These are phyloP conservation scores for Notothenia coriiceps DNA, from an alignment of 2,113 vertebrate genomes.

Conservation along the genomic window DNA sequence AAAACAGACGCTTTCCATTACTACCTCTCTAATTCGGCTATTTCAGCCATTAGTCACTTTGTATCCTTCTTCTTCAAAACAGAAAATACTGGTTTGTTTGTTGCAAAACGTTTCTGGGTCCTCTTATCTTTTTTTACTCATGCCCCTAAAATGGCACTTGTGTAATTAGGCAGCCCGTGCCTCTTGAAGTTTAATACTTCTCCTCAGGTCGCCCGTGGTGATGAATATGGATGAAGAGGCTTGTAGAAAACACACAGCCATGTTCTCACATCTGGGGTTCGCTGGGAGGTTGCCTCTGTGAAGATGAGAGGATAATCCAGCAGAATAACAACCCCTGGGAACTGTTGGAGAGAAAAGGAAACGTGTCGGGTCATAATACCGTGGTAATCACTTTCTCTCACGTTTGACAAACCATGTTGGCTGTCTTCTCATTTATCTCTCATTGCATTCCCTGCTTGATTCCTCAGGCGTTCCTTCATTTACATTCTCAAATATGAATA, in stretches of 20 bases:
- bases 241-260: slow-evolving; percentile 14
- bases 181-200: slow-evolving; percentile 30
- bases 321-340: slow-evolving; percentile 26
- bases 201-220: slow-evolving; percentile 17
- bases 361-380: background rate
- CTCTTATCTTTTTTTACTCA: slow-evolving; percentile 12
- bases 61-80: background rate
- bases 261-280: slow-evolving; percentile 27
- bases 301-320: slow-evolving; percentile 27
- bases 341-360: background rate
- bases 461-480: background rate
- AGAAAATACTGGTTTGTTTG: slow-evolving; percentile 35
- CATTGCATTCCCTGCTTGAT: background rate
- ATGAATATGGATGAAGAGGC: slow-evolving; percentile 53
- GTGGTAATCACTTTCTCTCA: too few species aligned
- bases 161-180: slow-evolving; percentile 39
- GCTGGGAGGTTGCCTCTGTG: slow-evolving; percentile 37
- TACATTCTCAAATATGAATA: background rate
- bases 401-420: too few species aligned
- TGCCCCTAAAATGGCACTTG: slow-evolving; percentile 9
- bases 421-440: background rate
- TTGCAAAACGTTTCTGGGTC: slow-evolving; percentile 7
- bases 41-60: slow-evolving; percentile 3
- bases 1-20: slow-evolving; percentile 46
- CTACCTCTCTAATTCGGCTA: slow-evolving; percentile 57